Evolutionary conservation across 2,113 vertebrate species (phyloP).

Genomic region (Myanophis thanlyinensis): DNA sequence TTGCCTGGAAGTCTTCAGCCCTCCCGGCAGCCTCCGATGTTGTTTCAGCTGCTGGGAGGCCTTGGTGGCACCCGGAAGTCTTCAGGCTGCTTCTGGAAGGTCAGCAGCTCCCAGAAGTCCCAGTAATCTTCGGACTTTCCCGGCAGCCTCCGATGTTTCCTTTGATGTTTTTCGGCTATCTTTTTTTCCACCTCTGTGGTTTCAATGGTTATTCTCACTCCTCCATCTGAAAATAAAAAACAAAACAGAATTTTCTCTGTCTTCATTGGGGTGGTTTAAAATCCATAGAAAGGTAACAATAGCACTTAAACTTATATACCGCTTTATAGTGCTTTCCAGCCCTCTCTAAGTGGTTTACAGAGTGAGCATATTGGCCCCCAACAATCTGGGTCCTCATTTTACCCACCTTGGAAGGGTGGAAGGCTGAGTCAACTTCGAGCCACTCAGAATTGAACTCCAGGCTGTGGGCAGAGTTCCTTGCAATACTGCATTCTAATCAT

Average conservation of each 20-base stretch:
- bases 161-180: too few relatives aligned
- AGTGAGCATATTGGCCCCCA: neutral
- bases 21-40: too few relatives aligned
- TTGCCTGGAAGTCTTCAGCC: too few relatives aligned
- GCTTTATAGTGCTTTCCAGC: neutral
- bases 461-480: neutral
- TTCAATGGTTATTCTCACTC: neutral
- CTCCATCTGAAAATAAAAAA: neutral
- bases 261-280: neutral
- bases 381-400: neutral
- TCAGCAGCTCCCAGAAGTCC: too few relatives aligned
- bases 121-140: too few relatives aligned
- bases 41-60: too few relatives aligned
- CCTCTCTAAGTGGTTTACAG: neutral
- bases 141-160: too few relatives aligned
- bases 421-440: neutral
- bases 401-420: neutral
- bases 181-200: neutral
- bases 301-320: neutral
- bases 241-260: neutral
- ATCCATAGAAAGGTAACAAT: neutral
- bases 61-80: too few relatives aligned
- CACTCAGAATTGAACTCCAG: neutral
- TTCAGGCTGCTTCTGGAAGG: too few relatives aligned
- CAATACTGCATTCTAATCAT: neutral